These are phyloP conservation scores for Pyrocoelia pectoralis DNA, from an alignment of 2,888 invertebrate genomes.

Conservation along the genomic window DNA sequence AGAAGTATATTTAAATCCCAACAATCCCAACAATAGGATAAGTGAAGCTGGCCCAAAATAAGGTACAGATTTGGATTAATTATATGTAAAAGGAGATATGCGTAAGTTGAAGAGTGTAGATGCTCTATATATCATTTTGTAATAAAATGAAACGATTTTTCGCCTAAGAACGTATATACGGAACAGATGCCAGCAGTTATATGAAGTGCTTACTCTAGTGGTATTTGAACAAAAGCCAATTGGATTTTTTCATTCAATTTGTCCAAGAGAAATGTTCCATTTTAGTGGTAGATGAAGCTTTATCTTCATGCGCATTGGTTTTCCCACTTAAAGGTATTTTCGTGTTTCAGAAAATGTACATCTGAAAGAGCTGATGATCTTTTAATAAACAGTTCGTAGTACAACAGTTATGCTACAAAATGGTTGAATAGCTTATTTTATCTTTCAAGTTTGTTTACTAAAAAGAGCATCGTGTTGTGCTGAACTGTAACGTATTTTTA, in stretches of 20 bases:
- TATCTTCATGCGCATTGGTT: slow-evolving; percentile 24
- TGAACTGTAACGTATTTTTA: not conserved
- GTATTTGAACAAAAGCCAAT: slow-evolving; percentile 36
- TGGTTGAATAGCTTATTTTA: not conserved
- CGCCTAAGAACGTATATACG: slow-evolving; percentile 16
- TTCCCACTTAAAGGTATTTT: slow-evolving; percentile 15
- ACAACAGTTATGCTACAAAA: not conserved
- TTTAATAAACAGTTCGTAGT: not conserved
- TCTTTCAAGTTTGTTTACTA: not conserved
- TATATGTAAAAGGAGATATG: not conserved
- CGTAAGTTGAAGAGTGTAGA: not conserved
- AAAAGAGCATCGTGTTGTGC: no score
- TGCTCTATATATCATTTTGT: slow-evolving; percentile 21
- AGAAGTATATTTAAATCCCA: no score
- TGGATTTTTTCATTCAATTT: slow-evolving; percentile 37
- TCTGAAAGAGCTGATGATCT: not conserved
- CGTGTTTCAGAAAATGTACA: not conserved
- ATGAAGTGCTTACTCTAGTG: slow-evolving; percentile 33
- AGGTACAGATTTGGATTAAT: no score
- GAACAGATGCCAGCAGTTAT: slow-evolving; percentile 33
- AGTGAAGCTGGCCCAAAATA: no score
- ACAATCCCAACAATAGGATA: no score
- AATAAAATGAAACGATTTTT: slow-evolving; percentile 23
- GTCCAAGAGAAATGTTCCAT: slow-evolving; percentile 25
- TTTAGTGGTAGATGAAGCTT: slow-evolving; percentile 28